Conservation (phyloP, 2,888 invertebrate genomes). For the Hybos culiciformis region DNA sequence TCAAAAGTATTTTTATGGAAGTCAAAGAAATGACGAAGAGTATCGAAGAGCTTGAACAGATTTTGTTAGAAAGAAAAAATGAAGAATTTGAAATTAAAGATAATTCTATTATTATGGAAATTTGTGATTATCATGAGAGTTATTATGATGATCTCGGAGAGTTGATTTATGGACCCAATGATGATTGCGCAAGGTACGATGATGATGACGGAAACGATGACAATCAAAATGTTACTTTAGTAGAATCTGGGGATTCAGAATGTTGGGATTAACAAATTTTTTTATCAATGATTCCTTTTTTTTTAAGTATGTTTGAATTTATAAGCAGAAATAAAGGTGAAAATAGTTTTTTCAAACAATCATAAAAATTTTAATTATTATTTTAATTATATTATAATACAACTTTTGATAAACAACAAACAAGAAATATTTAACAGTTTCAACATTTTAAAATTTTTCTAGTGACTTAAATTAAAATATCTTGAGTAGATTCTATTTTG, state of each 20-base stretch:
- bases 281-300: too few species aligned
- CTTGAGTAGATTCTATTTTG: too few species aligned
- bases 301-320: too few species aligned
- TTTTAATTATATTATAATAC: too few species aligned
- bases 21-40: constrained; percentile 10
- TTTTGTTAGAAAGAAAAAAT: constrained; percentile 12
- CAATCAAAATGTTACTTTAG: neutral
- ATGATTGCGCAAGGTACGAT: neutral
- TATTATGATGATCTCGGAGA: neutral
- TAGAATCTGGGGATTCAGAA: neutral
- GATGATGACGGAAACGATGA: neutral
- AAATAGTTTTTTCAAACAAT: too few species aligned
- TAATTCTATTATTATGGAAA: constrained; percentile 12
- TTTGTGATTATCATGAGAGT: constrained; percentile 3
- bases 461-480: too few species aligned
- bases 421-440: too few species aligned
- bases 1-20: constrained; percentile 16
- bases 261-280: neutral
- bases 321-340: too few species aligned
- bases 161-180: neutral
- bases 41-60: constrained; percentile 10
- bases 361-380: too few species aligned
- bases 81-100: constrained; percentile 14
- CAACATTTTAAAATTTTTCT: too few species aligned
- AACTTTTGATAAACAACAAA: too few species aligned